Evolutionary conservation across 2,888 invertebrate species (phyloP).

Genomic region (Drosophila ochracea): DNA sequence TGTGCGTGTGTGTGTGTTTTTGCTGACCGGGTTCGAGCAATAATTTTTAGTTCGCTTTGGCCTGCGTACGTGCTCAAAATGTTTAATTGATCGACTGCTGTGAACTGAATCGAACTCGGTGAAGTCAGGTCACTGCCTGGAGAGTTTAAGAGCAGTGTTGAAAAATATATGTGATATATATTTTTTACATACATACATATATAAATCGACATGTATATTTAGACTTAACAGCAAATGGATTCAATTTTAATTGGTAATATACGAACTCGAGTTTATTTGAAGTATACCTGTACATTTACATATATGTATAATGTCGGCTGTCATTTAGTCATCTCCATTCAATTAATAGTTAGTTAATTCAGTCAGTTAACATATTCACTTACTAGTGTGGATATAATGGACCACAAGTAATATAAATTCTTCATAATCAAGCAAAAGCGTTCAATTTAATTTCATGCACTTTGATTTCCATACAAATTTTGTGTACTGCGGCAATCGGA

Average conservation of each 20-base stretch:
- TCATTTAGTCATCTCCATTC: neutral
- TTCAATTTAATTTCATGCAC: conserved; percentile 15
- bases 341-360: neutral
- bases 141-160: neutral
- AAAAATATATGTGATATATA: neutral
- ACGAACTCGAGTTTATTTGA: neutral
- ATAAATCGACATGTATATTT: neutral
- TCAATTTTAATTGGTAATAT: neutral
- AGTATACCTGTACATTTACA: neutral
- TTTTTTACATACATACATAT: neutral
- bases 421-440: neutral
- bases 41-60: conserved; percentile 47
- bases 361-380: neutral
- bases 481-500: conserved; percentile 40
- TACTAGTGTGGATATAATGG: neutral
- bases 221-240: neutral
- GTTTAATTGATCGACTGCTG: conserved; percentile 55
- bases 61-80: conserved; percentile 63
- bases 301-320: neutral
- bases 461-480: conserved; percentile 34
- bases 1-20: conserved; percentile 29
- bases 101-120: conserved; percentile 11
- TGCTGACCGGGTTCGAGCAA: conserved; percentile 50
- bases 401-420: neutral
- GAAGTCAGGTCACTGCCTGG: conserved; percentile 27